Percentiles rank a stretch among this genome's conserved stretches.
These are phyloP conservation scores for Pithys albifrons DNA, from an alignment of 2,113 vertebrate species.

Conservation along the genomic window DNA sequence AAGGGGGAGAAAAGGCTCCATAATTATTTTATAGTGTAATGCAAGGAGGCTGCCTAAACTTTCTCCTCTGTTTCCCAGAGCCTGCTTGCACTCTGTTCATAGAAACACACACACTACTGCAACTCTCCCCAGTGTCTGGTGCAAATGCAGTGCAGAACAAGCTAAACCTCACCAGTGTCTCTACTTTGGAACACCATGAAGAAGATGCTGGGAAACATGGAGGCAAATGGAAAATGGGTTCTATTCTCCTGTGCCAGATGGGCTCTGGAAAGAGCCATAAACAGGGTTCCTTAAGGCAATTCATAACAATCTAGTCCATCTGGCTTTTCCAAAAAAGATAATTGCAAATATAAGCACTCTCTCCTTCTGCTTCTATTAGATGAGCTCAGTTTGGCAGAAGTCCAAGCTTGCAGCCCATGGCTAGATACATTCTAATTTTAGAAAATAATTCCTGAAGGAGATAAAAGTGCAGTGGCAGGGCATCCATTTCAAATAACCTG, in stretches of 20 bases:
- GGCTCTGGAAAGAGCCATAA: slow-evolving; percentile 42
- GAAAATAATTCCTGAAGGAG: slow-evolving; percentile 50
- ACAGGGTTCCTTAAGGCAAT: slow-evolving; percentile 51
- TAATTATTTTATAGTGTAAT: neutral
- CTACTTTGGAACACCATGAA: neutral
- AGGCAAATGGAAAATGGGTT: slow-evolving; percentile 8
- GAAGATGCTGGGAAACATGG: neutral
- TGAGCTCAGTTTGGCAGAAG: slow-evolving; percentile 26
- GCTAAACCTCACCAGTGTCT: neutral
- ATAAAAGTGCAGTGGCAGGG: neutral
- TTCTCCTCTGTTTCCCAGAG: neutral
- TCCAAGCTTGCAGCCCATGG: slow-evolving; percentile 46
- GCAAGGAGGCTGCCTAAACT: neutral
- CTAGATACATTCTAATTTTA: slow-evolving; percentile 41
- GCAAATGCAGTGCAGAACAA: neutral
- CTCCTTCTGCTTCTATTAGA: slow-evolving; percentile 38
- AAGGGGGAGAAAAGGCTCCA: neutral
- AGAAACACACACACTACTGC: neutral
- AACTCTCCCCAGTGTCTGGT: neutral
- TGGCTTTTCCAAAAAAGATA: slow-evolving; percentile 63
- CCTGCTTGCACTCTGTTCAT: neutral
- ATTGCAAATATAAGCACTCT: slow-evolving; percentile 52
- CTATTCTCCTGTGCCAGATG: slow-evolving; percentile 21
- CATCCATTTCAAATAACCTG: neutral
- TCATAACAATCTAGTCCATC: slow-evolving; percentile 49